These are phyloP conservation scores for Branchinecta sandiegonensis DNA, from an alignment of 2,888 invertebrate species.

Conservation along the genomic window DNA sequence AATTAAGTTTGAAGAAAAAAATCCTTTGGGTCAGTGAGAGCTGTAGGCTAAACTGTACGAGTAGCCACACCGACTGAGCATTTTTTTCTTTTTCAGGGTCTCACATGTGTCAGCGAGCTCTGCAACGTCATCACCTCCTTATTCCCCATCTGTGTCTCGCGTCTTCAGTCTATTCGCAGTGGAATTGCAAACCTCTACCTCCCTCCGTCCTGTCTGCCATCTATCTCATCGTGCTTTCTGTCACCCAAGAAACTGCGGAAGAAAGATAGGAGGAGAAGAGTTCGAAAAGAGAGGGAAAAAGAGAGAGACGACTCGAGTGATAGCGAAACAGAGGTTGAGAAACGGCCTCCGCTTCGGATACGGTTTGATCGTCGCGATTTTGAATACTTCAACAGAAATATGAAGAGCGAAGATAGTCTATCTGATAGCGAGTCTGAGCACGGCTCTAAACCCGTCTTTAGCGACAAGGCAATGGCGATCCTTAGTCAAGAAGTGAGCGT, in stretches of 20 bases:
- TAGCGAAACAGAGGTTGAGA: background rate
- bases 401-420: constrained; percentile 11
- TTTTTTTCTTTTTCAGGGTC: background rate
- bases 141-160: constrained; percentile 3
- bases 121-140: constrained; percentile 9
- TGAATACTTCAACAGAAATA: constrained; percentile 15
- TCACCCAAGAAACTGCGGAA: constrained; percentile 3
- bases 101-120: background rate
- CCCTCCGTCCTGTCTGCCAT: background rate
- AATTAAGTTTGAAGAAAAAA: too few relatives aligned
- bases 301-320: background rate
- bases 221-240: background rate
- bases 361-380: background rate
- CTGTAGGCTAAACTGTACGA: too few relatives aligned
- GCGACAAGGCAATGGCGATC: background rate
- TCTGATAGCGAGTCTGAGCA: background rate
- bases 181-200: background rate
- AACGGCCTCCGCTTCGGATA: constrained; percentile 1
- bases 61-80: too few relatives aligned
- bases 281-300: background rate
- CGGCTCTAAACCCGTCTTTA: background rate
- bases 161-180: background rate
- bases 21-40: too few relatives aligned
- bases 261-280: background rate
- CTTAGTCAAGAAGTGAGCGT: background rate